Evolutionary conservation across 2,888 invertebrate genomes (phyloP).

Genomic region (Epinotia ramella): DNA sequence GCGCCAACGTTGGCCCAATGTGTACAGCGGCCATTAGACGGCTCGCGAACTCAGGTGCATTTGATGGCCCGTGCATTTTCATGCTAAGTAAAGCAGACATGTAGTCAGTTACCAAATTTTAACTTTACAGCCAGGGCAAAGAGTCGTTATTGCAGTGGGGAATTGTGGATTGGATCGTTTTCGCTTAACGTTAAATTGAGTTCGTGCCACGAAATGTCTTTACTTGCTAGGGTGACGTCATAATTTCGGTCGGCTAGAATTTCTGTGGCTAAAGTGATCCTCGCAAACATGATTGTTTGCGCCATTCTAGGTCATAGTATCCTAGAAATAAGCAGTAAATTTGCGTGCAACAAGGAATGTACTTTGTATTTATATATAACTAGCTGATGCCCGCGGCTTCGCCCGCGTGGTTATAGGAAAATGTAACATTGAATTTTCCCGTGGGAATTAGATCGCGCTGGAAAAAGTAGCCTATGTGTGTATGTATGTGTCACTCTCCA

Average conservation of each 20-base stretch:
- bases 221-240: slow-evolving; percentile 4
- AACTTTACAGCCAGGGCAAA: neutral
- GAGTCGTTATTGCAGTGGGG: neutral
- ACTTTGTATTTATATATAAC: too few relatives aligned
- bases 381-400: too few relatives aligned
- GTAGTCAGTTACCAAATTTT: neutral
- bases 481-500: too few relatives aligned
- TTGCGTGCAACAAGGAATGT: neutral
- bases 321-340: neutral
- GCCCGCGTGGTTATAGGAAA: too few relatives aligned
- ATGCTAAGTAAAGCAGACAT: neutral
- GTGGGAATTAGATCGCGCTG: too few relatives aligned
- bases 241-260: neutral
- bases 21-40: too few relatives aligned
- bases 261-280: slow-evolving; percentile 1
- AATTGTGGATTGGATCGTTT: neutral
- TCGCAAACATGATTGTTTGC: neutral
- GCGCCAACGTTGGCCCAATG: too few relatives aligned
- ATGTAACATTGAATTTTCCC: too few relatives aligned
- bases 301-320: neutral
- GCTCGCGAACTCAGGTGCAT: slow-evolving; percentile 68
- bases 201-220: slow-evolving; percentile 1
- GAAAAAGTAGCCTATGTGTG: too few relatives aligned
- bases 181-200: slow-evolving; percentile 1
- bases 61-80: slow-evolving; percentile 56